Evolutionary conservation across 2,888 invertebrate species (phyloP), one percentile per base, ranked within the genome.

Genomic region (Pseudococcus longispinus): DNA sequence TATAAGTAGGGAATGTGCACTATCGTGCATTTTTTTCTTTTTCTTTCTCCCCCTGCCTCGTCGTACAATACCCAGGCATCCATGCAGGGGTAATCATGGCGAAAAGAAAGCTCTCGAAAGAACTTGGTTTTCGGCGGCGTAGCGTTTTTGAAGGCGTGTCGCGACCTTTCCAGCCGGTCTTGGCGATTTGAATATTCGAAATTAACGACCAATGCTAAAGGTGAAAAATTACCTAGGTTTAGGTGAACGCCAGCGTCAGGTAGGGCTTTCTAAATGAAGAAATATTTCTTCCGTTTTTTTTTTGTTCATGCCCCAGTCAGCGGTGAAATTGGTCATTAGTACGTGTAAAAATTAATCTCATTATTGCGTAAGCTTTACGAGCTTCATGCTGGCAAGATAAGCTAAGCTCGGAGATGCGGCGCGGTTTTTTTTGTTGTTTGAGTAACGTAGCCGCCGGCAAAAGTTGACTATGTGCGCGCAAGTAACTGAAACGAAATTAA

Each of bases 1-100:
- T 74, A 74, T 42, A 70, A 42, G 70, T 37, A 46, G 84, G 60
- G 74, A 74, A 74, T 74, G 85, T 85, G 65, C 77, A 85, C 85
- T 44, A 26, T 85, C 70, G 65, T 44, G 70, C 85, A 85, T 32
- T 85, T 85, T 42, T 85, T 85, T 23, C 23, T n/a, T 0, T 26
- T n/a, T 51, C 29, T 74, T 70, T 42, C 26, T 23, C 18, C 18
- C 20, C 77, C n/a, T 0, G 26, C 65, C 29, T 18, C 8, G 1
- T 55, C 55, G 6, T 2, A 23, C 60, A 1, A 15, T n/a, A 55
- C 1, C 23, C 60, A 23, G 60, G 11, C 60, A 55, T 13, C 20
- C 23, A 9, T n/a, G n/a, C n/a, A n/a, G n/a, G n/a, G n/a, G n/a
- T 70, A 70, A 70, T 70, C 70, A 29, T 29, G 26, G 9, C 26